Percentiles rank a stretch among this genome's conserved stretches.
Evolutionary conservation across 2,113 vertebrate genomes (phyloP).

Genomic region (Datnioides undecimradiatus): DNA sequence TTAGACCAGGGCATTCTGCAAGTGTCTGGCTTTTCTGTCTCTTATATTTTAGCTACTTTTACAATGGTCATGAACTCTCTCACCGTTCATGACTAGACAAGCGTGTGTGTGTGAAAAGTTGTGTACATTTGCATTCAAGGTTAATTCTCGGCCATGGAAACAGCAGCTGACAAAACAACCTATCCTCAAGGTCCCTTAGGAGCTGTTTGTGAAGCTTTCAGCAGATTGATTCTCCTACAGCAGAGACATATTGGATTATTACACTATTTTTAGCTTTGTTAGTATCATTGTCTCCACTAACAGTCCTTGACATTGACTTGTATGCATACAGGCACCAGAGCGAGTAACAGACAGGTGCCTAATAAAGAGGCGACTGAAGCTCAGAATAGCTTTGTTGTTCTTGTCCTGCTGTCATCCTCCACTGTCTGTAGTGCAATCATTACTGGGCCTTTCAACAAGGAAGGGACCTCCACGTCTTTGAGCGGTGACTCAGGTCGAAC

Average conservation of each 20-base stretch:
- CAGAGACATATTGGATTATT: conserved; percentile 1
- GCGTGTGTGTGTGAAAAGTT: no score
- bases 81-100: background rate
- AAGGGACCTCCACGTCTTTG: background rate
- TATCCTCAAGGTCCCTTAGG: background rate
- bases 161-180: background rate
- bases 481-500: background rate
- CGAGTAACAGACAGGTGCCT: background rate
- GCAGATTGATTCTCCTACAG: background rate
- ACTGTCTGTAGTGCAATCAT: background rate
- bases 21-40: background rate
- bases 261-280: conserved; percentile 9
- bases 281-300: background rate
- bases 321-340: background rate
- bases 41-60: background rate
- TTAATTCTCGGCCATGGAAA: background rate
- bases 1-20: no score
- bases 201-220: background rate
- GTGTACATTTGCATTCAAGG: background rate
- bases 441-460: conserved; percentile 4
- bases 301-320: conserved; percentile 14
- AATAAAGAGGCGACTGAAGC: background rate
- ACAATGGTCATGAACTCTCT: background rate
- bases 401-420: background rate
- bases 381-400: conserved; percentile 2